Evolutionary conservation across 2,113 vertebrate species (phyloP).

Genomic region (Calonectris borealis): DNA sequence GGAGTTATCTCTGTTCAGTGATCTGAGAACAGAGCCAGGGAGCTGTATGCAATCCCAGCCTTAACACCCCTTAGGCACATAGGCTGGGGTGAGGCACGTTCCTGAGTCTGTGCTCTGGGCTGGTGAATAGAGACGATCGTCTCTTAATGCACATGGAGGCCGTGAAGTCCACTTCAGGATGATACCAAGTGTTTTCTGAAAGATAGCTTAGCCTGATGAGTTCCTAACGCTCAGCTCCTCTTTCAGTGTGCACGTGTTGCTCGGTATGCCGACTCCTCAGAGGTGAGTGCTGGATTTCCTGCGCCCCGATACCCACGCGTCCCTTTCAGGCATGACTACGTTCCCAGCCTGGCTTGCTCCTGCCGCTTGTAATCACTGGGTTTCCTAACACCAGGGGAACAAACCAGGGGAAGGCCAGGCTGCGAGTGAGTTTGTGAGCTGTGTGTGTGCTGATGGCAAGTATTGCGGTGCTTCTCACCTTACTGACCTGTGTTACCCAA

Average conservation of each 20-base stretch:
- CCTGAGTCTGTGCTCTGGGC: background rate
- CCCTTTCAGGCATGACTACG: background rate
- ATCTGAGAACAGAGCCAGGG: background rate
- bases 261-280: slow-evolving; percentile 68
- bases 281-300: slow-evolving; percentile 74
- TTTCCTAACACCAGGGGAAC: slow-evolving; percentile 6
- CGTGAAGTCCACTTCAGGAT: background rate
- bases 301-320: background rate
- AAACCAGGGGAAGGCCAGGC: background rate
- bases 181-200: background rate
- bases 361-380: background rate
- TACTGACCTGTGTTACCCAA: background rate
- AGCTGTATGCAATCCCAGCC: background rate
- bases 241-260: slow-evolving; percentile 80
- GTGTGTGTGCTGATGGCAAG: background rate
- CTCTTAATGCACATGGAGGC: rapidly evolving
- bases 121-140: background rate
- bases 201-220: background rate
- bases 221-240: slow-evolving; percentile 57
- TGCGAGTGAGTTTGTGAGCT: background rate
- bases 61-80: background rate
- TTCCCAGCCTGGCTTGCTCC: slow-evolving; percentile 24
- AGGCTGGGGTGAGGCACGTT: background rate
- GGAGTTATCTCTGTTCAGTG: background rate
- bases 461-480: background rate